Percentiles rank a stretch among this genome's conserved stretches.
Conservation (phyloP, 2,888 invertebrate species). For the Endotricha flammealis region DNA sequence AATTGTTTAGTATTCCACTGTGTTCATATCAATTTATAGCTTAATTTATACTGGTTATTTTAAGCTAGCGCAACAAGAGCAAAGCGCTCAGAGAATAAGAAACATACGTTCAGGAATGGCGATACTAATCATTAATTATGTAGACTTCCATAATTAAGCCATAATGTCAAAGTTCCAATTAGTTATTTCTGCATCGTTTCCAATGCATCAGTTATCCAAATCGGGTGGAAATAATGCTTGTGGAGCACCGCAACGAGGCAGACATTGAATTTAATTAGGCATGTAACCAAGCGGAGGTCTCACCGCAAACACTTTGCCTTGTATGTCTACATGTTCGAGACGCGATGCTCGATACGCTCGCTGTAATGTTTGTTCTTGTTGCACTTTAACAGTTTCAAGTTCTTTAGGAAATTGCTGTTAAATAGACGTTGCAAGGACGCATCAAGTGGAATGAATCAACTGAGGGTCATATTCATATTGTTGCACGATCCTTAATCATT, state of each 20-base stretch:
- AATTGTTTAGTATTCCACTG: slow-evolving; percentile 2
- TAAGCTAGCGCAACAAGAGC: background rate
- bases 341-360: background rate
- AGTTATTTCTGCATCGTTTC: slow-evolving; percentile 21
- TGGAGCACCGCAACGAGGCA: slow-evolving; percentile 39
- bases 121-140: background rate
- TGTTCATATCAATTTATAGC: slow-evolving; percentile 5
- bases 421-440: no score
- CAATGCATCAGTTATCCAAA: slow-evolving; percentile 29
- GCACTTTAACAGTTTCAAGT: no score
- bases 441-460: no score
- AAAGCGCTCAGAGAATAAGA: background rate
- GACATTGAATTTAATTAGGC: slow-evolving; percentile 48
- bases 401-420: no score
- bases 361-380: no score
- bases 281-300: slow-evolving; percentile 31
- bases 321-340: slow-evolving; percentile 24
- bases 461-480: no score
- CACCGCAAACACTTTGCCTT: slow-evolving; percentile 34
- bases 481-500: no score
- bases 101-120: background rate
- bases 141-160: slow-evolving; percentile 24
- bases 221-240: slow-evolving; percentile 40
- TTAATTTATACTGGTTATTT: slow-evolving; percentile 6
- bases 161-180: slow-evolving; percentile 19